Evolutionary conservation across 2,113 vertebrate species (phyloP), one percentile per base, ranked within the genome.

Genomic region (Mugil cephalus): DNA sequence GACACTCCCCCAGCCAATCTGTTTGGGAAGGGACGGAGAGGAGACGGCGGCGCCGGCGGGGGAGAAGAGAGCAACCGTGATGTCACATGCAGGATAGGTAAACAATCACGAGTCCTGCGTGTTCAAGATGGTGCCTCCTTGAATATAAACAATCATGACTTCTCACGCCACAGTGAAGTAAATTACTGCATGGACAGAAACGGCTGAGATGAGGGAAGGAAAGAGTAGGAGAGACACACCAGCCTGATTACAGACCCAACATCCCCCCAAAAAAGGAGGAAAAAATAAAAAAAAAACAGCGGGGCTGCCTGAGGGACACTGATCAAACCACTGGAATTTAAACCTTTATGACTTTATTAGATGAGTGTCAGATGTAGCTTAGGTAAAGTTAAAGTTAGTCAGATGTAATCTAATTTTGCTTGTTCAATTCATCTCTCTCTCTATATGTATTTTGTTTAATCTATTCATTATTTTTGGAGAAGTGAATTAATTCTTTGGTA

Each of bases 121-220:
- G 91, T 85, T 92, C 90, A 87, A 89, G 89, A 89, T 85, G 89
- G 75, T 74, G 82, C 83, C 78, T 83, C 71, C 67, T 84, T 88
- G 89, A 91, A 91, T 89, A 89, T 83, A 89, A 92, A 85, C 86
- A 87, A 82, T 88, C 82, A 77, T 79, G 83, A 85, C 84, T 79
- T 81, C 79, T 79, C 74, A 56, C 15, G 56, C 68, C 74, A 80
- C 64, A 53, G 69, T 24, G 43, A 74, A 71, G 71, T 80, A 82
- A 87, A 89, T 86, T 82, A 87, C 79, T 69, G 65, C 78, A 76
- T 77, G 78, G 68, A 65, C 71, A 72, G 76, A 75, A 73, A 56
- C 61, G 74, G 69, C 62, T 80, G 74, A 69, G 78, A 71, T 53
- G 70, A 66, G 53, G 43, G 48, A 72, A 48, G 14, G 30, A 53